Conservation (phyloP, 1,140 invertebrate species). For the Manduca sexta region DNA sequence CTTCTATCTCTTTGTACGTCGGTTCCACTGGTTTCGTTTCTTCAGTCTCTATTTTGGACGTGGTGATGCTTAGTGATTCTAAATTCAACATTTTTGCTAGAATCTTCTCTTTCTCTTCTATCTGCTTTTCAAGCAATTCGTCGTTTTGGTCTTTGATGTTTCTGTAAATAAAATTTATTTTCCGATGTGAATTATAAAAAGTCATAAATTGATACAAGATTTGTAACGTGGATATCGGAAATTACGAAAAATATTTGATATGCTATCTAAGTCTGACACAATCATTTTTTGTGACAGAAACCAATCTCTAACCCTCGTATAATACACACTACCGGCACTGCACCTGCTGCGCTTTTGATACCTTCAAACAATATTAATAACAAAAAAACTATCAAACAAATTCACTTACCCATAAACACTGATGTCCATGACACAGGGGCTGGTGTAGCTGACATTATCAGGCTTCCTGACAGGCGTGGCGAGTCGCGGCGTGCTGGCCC, state of each 20-base stretch:
- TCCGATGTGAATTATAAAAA: too few species aligned
- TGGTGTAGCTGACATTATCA: slow-evolving; percentile 37
- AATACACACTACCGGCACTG: too few species aligned
- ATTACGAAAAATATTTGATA: too few species aligned
- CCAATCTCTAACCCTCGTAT: too few species aligned
- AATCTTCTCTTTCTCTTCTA: slow-evolving; percentile 68
- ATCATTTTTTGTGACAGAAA: too few species aligned
- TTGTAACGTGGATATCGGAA: too few species aligned
- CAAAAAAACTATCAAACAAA: background rate
- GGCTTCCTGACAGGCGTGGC: slow-evolving; percentile 32
- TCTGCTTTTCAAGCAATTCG: slow-evolving; percentile 58
- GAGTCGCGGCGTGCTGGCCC: slow-evolving; percentile 28
- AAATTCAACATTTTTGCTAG: slow-evolving; percentile 66
- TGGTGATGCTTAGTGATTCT: slow-evolving; percentile 57
- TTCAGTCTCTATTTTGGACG: slow-evolving; percentile 5
- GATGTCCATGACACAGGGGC: slow-evolving; percentile 45
- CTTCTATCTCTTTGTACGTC: background rate
- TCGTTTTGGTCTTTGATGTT: slow-evolving; percentile 38
- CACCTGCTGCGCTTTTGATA: background rate
- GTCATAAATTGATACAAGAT: too few species aligned
- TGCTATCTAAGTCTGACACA: too few species aligned
- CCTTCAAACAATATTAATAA: background rate
- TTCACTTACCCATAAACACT: slow-evolving; percentile 42
- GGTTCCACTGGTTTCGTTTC: background rate
- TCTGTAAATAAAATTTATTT: slow-evolving; percentile 36